These are phyloP conservation scores for Drosophila ogumai DNA, from an alignment of 1,140 invertebrate genomes.

Conservation along the genomic window DNA sequence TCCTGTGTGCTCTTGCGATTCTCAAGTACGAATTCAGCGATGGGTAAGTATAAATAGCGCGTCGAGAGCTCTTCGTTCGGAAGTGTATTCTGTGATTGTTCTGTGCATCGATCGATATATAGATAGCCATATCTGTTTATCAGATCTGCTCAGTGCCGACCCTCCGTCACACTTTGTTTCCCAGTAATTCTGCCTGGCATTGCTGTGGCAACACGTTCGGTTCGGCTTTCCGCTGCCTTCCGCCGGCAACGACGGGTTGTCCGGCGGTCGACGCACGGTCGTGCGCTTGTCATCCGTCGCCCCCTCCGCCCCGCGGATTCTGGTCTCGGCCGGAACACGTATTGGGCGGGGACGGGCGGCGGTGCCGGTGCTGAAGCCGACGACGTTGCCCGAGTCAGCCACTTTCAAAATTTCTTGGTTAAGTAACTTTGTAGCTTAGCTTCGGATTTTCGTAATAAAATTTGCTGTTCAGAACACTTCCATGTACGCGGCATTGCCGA, in stretches of 20 bases:
- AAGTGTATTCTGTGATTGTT: slow-evolving; percentile 85
- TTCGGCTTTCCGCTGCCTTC: slow-evolving; percentile 80
- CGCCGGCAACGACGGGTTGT: slow-evolving; percentile 78
- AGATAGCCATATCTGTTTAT: slow-evolving; percentile 79
- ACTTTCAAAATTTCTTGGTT: slow-evolving; percentile 85
- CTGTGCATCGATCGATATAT: slow-evolving; percentile 84
- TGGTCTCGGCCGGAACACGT: slow-evolving; percentile 63
- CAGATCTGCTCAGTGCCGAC: slow-evolving; percentile 85
- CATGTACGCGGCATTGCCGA: slow-evolving; percentile 84
- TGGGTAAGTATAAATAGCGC: slow-evolving; percentile 51
- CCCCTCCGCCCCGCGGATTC: slow-evolving; percentile 56
- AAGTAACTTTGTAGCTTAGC: slow-evolving; percentile 85
- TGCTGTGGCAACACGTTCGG: slow-evolving; percentile 71
- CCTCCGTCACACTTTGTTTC: slow-evolving; percentile 84
- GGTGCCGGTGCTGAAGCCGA: slow-evolving; percentile 77
- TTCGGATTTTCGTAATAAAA: slow-evolving; percentile 85
- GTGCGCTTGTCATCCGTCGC: slow-evolving; percentile 57
- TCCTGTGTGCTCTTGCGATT: slow-evolving; percentile 51
- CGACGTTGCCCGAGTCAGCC: slow-evolving; percentile 83
- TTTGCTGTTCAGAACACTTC: slow-evolving; percentile 85
- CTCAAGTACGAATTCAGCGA: slow-evolving; percentile 51
- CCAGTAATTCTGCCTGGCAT: slow-evolving; percentile 82
- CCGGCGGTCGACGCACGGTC: slow-evolving; percentile 79
- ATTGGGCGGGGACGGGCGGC: slow-evolving; percentile 65
- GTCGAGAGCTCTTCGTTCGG: not conserved